Base-by-base conservation (phyloP, 2,113 vertebrate species). In the Columba livia region DNA sequence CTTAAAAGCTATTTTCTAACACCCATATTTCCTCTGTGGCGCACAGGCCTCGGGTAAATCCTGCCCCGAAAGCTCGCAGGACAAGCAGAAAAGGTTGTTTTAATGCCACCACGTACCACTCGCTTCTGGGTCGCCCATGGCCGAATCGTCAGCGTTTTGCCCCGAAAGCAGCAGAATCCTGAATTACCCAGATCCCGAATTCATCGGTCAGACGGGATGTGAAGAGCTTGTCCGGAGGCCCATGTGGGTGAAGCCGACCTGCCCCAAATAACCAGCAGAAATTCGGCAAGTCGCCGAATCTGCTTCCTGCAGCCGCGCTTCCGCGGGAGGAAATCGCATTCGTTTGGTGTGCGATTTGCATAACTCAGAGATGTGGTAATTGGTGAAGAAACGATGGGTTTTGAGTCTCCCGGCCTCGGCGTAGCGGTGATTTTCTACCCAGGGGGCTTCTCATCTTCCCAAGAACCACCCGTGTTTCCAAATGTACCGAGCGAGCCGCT, bases 241-340 rank as follows among this genome's bases (percentile, higher is more conserved):
- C 86, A 85, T 25, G 47, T 5, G 3, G 2, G 20, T 8, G 38
- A 42, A 36, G 79, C 19, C 3, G 32, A 71, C 28, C 36, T 44
- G 36, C 34, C 69, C 5, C 2, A 56, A 48, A 34, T 5, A 20
- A 24, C 9, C 1, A 23, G 47, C 64, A 42, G 57, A 32, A 50
- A 31, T 1, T 6, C 16, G 17, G 58, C 2, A 36, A 71, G 51
- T 0, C 24, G 31, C 66, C 69, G 29, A 28, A 74, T 18, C 81
- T 53, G 50, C 71, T 90, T 94, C 88, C 92, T 93, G 92, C 92
- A 72, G 53, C 18, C 60, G 11, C 54, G 14, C 80, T 89, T 89
- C 80, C 86, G 91, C 1, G 15, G 24, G 0, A 48, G 79, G 73
- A 18, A 77, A 11, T 47, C 44, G 44, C 44, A 10, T 47, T 47